Evolutionary conservation across 2,797 vertebrate species (phyloP).

Genomic region (Sebastolobus altivelis): DNA sequence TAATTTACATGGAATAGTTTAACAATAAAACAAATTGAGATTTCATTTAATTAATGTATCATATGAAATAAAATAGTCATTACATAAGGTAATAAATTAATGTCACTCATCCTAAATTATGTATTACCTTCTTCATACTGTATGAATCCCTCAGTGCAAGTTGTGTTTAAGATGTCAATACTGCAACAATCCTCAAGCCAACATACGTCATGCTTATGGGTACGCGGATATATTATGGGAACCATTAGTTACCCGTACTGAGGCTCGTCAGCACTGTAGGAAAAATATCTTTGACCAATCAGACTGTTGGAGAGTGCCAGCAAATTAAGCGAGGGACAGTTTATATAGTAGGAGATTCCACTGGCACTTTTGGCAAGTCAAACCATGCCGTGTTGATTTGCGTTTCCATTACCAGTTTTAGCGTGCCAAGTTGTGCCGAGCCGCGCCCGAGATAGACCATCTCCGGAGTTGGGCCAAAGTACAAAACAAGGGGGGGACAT

Average conservation of each 20-base stretch:
- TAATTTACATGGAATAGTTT: background rate
- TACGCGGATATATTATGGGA: background rate
- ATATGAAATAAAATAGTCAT: background rate
- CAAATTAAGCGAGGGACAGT: background rate
- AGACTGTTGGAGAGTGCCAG: background rate
- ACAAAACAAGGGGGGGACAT: no score
- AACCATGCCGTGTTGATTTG: no score
- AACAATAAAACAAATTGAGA: background rate
- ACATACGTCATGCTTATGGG: background rate
- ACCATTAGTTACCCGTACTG: background rate
- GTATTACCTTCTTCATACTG: background rate
- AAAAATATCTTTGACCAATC: background rate
- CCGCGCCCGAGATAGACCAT: no score
- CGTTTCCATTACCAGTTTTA: no score
- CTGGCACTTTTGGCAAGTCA: no score
- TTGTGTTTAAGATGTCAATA: background rate
- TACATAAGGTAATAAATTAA: background rate
- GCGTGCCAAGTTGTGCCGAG: no score
- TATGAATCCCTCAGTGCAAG: background rate
- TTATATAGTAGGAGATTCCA: background rate
- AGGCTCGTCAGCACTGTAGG: background rate
- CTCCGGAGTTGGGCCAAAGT: no score
- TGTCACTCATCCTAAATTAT: background rate
- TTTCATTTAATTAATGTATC: background rate
- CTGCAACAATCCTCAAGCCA: background rate